Evolutionary conservation across 2,797 vertebrate species (phyloP).

Genomic region (Paedocypris micromegethes): DNA sequence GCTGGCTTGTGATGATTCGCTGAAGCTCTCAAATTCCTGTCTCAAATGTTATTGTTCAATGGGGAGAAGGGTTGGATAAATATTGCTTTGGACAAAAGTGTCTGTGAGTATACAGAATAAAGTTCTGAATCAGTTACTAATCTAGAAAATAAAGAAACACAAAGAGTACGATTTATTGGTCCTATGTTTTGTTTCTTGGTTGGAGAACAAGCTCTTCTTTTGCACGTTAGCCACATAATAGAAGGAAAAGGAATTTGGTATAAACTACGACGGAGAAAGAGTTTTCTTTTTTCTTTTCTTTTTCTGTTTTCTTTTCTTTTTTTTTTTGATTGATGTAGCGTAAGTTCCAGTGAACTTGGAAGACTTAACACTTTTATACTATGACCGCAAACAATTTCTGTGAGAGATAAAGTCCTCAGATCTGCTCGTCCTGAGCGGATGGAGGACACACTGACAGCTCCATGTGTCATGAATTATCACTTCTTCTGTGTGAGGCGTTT

Average conservation of each 20-base stretch:
- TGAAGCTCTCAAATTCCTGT: too few relatives aligned
- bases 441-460: constrained; percentile 48
- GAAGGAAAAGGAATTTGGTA: background rate
- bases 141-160: background rate
- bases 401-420: constrained; percentile 35
- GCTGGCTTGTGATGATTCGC: too few relatives aligned
- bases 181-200: constrained; percentile 39
- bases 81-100: too few relatives aligned
- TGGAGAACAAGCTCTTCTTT: constrained; percentile 29
- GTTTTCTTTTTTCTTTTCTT: too few relatives aligned
- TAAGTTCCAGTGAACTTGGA: constrained; percentile 10
- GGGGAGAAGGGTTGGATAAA: too few relatives aligned
- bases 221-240: constrained; percentile 29
- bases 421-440: constrained; percentile 27
- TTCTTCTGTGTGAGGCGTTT: constrained; percentile 32
- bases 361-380: constrained; percentile 13
- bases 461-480: constrained; percentile 45
- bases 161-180: constrained; percentile 41
- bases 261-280: too few relatives aligned
- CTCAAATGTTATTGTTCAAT: too few relatives aligned
- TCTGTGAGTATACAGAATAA: constrained; percentile 39
- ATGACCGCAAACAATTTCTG: constrained; percentile 22
- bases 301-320: too few relatives aligned
- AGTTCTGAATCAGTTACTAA: constrained; percentile 44
- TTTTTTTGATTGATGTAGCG: too few relatives aligned